Evolutionary conservation across 2,888 invertebrate genomes (phyloP).

Genomic region (Cartodere bifasciata): DNA sequence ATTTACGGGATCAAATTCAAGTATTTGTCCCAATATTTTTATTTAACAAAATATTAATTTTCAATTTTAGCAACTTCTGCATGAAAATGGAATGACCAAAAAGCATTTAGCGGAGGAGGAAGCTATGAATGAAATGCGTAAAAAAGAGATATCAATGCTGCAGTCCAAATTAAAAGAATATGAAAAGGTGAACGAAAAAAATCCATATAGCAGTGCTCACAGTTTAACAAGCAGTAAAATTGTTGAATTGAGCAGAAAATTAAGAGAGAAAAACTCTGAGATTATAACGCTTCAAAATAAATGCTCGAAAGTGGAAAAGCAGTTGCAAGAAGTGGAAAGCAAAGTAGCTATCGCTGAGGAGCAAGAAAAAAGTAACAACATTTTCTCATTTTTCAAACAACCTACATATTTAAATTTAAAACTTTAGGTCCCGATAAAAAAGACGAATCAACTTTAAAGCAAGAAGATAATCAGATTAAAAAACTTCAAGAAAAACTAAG

Average conservation of each 20-base stretch:
- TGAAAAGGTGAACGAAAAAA: slow-evolving; percentile 37
- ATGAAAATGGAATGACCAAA: slow-evolving; percentile 43
- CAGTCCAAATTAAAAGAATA: slow-evolving; percentile 40
- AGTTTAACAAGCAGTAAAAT: slow-evolving; percentile 50
- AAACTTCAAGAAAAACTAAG: slow-evolving; percentile 48
- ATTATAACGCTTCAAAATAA: slow-evolving; percentile 46
- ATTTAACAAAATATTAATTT: slow-evolving; percentile 5
- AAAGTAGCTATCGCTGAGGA: slow-evolving; percentile 1
- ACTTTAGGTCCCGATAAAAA: slow-evolving; percentile 9
- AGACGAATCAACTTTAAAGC: slow-evolving; percentile 7
- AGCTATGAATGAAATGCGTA: slow-evolving; percentile 36
- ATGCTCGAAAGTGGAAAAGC: slow-evolving; percentile 41
- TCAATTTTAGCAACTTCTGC: slow-evolving; percentile 37
- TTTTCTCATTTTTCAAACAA: not conserved
- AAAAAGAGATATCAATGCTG: slow-evolving; percentile 35
- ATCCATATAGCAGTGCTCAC: slow-evolving; percentile 39
- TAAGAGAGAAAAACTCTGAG: slow-evolving; percentile 50
- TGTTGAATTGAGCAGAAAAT: slow-evolving; percentile 52
- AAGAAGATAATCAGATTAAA: slow-evolving; percentile 45
- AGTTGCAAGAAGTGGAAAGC: slow-evolving; percentile 23
- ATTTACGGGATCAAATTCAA: slow-evolving; percentile 45
- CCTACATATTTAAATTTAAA: slow-evolving; percentile 1
- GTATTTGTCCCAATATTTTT: slow-evolving; percentile 27
- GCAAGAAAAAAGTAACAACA: slow-evolving; percentile 1
- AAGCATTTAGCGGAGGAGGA: slow-evolving; percentile 39